Conservation (phyloP, 2,113 vertebrate genomes). For the Chascanopsetta lugubris region DNA sequence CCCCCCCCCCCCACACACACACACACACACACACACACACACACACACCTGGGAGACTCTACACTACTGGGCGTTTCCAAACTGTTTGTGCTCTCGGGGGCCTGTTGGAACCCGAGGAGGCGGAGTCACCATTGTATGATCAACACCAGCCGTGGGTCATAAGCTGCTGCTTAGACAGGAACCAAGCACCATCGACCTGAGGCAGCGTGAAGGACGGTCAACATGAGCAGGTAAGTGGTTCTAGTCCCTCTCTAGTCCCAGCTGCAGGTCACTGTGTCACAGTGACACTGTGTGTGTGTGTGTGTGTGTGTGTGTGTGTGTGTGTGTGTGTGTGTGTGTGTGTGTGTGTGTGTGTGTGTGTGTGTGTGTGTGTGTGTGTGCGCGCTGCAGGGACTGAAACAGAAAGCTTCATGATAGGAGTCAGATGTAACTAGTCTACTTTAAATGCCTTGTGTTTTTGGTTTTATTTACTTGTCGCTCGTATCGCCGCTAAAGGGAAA, state of each 20-base stretch:
- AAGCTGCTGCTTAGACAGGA: background rate
- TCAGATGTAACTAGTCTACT: background rate
- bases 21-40: background rate
- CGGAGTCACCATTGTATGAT: background rate
- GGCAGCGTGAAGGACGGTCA: background rate
- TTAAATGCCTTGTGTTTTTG: background rate
- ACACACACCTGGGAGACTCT: conserved; percentile 15
- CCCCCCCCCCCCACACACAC: too few relatives aligned
- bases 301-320: background rate
- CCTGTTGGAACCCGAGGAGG: conserved; percentile 29
- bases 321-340: background rate
- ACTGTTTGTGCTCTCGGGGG: background rate
- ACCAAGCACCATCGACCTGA: background rate
- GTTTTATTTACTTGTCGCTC: background rate
- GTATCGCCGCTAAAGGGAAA: background rate
- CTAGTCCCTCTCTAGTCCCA: too few relatives aligned
- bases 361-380: background rate
- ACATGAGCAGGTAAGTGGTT: background rate
- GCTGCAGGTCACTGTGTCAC: too few relatives aligned
- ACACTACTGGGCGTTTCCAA: conserved; percentile 27
- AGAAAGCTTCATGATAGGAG: background rate
- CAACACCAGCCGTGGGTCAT: background rate
- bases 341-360: background rate
- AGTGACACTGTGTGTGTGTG: background rate
- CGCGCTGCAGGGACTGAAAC: background rate